Evolutionary conservation across 2,888 invertebrate genomes (phyloP), one percentile per base, ranked within the genome.

Genomic region (Xestia c-nigrum): DNA sequence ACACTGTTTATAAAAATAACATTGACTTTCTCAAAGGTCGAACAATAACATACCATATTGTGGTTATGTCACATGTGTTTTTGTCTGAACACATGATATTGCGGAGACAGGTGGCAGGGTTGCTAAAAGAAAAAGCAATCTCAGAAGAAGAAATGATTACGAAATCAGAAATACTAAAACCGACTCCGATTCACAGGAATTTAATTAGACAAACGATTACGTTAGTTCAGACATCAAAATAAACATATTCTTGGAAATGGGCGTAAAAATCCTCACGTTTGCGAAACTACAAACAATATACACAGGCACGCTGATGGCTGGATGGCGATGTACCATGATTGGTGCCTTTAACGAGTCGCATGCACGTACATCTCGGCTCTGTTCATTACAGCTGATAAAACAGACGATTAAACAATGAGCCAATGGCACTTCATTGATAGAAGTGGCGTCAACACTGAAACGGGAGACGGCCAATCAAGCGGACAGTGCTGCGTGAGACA

Each of bases 401-500:
- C 94, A 95, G 88, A 92, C 93, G 94, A 95, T 96, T 95, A 95
- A 94, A 94, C 94, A 95, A 94, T 94, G 93, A 94, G 90, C 94
- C 94, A 95, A 95, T 94, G 89, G 93, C 94, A 93, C 94, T 93
- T 93, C 95, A 95, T 95, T 96, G 95, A 95, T 94, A 93, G 94
- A 95, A 95, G 94, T 95, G 94, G 94, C 93, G 92, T 92, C 92
- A 92, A 92, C 91, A 88, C 83, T 90, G 94, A 92, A 95, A 95
- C 94, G 90, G 89, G 92, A 96, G 93, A 94, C 89, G 89, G 87
- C 94, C 94, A 95, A 96, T 96, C 94, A 94, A 90, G 89, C 86
- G 64, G 64, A 64, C 43, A 64, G 43, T 16, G 75, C 31, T 85
- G 81, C 80, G 85, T 87, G 78, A 76, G 76, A 74, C 72, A 81